Evolutionary conservation across 2,113 vertebrate genomes (phyloP).

Genomic region (Isurus oxyrinchus): DNA sequence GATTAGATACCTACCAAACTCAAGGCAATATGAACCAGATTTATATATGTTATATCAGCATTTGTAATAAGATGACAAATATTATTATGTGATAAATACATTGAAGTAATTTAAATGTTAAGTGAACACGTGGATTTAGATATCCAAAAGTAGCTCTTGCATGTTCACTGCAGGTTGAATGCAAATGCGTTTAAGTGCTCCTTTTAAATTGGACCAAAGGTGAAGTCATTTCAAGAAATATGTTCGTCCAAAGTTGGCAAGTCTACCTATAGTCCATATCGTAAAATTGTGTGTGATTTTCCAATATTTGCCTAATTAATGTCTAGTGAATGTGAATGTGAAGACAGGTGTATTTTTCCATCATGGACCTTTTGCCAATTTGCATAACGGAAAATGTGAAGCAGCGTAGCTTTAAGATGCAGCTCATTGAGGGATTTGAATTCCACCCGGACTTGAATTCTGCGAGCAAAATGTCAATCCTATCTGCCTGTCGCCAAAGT

Average conservation of each 20-base stretch:
- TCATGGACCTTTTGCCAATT: background rate
- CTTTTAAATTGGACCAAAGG: background rate
- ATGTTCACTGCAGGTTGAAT: background rate
- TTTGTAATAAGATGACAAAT: background rate
- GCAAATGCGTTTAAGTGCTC: background rate
- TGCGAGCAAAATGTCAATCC: background rate
- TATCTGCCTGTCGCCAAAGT: background rate
- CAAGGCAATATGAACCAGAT: background rate
- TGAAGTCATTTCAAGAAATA: background rate
- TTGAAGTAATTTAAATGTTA: background rate
- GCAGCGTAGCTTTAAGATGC: background rate
- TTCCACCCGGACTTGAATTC: background rate
- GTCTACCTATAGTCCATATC: background rate
- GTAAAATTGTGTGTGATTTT: background rate
- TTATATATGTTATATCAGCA: background rate
- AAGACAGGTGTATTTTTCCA: background rate
- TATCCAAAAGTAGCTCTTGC: background rate
- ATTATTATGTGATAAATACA: background rate
- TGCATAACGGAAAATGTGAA: background rate
- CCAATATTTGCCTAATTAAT: background rate
- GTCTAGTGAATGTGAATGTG: background rate
- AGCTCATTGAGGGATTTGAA: background rate
- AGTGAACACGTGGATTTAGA: background rate
- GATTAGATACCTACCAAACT: background rate
- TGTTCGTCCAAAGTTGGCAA: no score